Evolutionary conservation across 2,888 invertebrate genomes (phyloP).

Genomic region (Sinopyrophorus schimmeli): DNA sequence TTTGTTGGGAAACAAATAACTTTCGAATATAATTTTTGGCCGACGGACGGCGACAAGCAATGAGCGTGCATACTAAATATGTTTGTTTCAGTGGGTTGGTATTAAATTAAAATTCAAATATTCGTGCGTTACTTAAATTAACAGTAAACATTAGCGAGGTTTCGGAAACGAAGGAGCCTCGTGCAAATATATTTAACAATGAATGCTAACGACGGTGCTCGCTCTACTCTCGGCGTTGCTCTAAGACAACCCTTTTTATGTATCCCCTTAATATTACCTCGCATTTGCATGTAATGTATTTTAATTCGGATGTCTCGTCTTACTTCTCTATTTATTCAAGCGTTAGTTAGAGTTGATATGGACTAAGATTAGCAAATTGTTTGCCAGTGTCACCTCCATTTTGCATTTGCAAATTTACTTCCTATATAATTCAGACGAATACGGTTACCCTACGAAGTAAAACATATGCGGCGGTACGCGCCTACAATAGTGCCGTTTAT

Average conservation of each 20-base stretch:
- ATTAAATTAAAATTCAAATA: slow-evolving; percentile 34
- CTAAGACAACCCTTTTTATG: slow-evolving; percentile 46
- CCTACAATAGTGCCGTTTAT: slow-evolving; percentile 18
- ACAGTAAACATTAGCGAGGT: slow-evolving; percentile 49
- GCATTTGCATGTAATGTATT: slow-evolving; percentile 49
- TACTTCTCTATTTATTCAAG: slow-evolving; percentile 35
- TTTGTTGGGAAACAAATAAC: no score
- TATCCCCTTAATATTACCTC: slow-evolving; percentile 45
- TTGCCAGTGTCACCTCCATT: slow-evolving; percentile 25
- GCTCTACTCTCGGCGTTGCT: slow-evolving; percentile 32
- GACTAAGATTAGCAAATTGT: slow-evolving; percentile 29
- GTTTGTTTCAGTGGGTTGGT: slow-evolving; percentile 17
- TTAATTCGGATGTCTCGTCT: slow-evolving; percentile 41
- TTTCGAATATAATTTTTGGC: no score
- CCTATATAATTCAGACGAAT: slow-evolving; percentile 20
- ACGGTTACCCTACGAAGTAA: slow-evolving; percentile 5
- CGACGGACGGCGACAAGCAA: slow-evolving; percentile 7
- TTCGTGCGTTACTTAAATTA: slow-evolving; percentile 45
- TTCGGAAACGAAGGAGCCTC: slow-evolving; percentile 46
- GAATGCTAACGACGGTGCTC: slow-evolving; percentile 47
- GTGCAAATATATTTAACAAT: slow-evolving; percentile 50
- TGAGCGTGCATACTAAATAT: slow-evolving; percentile 18
- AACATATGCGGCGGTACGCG: slow-evolving; percentile 18
- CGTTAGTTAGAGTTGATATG: slow-evolving; percentile 35
- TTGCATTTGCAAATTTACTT: slow-evolving; percentile 13